Evolutionary conservation across 2,797 vertebrate genomes (phyloP), one percentile per base, ranked within the genome.

Genomic region (Dallia pectoralis): DNA sequence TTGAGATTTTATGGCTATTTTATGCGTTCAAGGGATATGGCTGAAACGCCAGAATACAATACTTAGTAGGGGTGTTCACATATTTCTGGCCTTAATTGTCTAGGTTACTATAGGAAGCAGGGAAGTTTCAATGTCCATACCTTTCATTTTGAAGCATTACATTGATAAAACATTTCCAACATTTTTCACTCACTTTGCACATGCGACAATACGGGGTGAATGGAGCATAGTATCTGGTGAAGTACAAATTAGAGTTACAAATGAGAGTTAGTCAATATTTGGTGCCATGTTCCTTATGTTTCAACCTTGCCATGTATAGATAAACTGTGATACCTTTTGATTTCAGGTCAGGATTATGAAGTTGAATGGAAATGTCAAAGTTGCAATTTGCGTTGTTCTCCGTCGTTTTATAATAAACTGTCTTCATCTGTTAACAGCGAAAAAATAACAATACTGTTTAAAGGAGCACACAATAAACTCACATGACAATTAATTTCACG

Each of bases 331-430:
- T 72, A 91, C 91, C 77, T 29, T 29, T 25, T 7, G 86, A 77
- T 6, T 11, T 2, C 29, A 0, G 2, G 7, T 30, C 25, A 0
- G 75, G 11, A 3, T 72, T 69, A 0, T 63, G 5, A 73, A 89
- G 30, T 19, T 91, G 83, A 2, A 93, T 81, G 0, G 63, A 85
- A 9, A 95, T 40, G n/a, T 96, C 87, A 85, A 97, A 98, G 88
- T 88, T 85, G 86, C 96, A 97, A 0, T 78, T 78, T 22, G 91
- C 82, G 12, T 91, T 79, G 51, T 88, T 85, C 0, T 93, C 87
- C 0, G 88, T 80, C 0, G 88, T 95, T 85, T 91, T 89, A 19
- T 97, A 95, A 82, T 91, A 96, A 2, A 96, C 91, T 0, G 94
- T 96, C 88, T 76, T 95, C 81, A 98, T 84, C 97, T 99, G 84